phyloP scores from a whole-genome alignment of 2,888 invertebrate species.

The Mylabris sibirica region DNA sequence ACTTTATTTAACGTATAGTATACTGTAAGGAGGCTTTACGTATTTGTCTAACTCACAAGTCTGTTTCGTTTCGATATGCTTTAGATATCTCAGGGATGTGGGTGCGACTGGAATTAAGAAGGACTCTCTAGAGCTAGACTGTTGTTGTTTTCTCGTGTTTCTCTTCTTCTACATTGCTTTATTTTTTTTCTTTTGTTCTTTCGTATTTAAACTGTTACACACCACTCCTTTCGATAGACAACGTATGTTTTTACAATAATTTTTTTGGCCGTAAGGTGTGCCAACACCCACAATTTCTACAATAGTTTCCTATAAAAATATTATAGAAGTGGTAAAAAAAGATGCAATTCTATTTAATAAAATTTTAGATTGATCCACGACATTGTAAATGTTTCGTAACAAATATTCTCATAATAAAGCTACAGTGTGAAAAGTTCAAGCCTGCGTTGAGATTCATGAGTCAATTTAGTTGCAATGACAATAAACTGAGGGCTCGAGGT shows the following conservation, averaged over 20 bases:
- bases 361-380: slow-evolving; percentile 37
- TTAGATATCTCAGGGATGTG: slow-evolving; percentile 34
- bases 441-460: slow-evolving; percentile 57
- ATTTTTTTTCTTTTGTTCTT: slow-evolving; percentile 28
- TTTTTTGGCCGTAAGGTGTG: slow-evolving; percentile 35
- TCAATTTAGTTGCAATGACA: slow-evolving; percentile 59
- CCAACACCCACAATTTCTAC: slow-evolving; percentile 23
- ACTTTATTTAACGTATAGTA: slow-evolving; percentile 32
- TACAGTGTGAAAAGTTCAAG: slow-evolving; percentile 44
- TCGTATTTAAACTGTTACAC: slow-evolving; percentile 18
- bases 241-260: slow-evolving; percentile 28
- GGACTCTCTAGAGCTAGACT: slow-evolving; percentile 33
- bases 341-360: slow-evolving; percentile 31
- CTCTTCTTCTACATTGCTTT: background rate
- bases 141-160: too few relatives aligned
- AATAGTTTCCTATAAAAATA: slow-evolving; percentile 18
- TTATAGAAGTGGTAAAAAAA: too few relatives aligned
- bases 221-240: slow-evolving; percentile 38
- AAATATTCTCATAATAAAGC: slow-evolving; percentile 36
- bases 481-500: slow-evolving; percentile 51
- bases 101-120: slow-evolving; percentile 43
- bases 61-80: slow-evolving; percentile 40
- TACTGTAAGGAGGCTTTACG: background rate
- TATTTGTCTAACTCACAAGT: slow-evolving; percentile 24
- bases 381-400: slow-evolving; percentile 39